Conservation (phyloP, 2,113 vertebrate genomes). For the Pithys albifrons region DNA sequence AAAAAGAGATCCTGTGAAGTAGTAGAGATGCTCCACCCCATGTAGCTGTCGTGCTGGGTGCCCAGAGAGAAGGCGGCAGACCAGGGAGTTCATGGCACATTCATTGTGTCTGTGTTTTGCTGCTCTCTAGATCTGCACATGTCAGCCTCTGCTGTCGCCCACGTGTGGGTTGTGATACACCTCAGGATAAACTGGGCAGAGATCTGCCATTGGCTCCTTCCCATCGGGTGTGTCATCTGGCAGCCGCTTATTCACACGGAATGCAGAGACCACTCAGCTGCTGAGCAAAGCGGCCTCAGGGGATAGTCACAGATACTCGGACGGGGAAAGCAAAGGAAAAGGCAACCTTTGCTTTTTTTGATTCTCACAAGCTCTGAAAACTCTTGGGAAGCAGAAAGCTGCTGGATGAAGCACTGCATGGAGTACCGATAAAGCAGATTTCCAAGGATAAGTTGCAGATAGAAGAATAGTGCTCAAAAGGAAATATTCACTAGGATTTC, state of each 20-base stretch:
- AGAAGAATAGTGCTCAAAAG: background rate
- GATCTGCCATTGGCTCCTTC: conserved; percentile 33
- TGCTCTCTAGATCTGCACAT: background rate
- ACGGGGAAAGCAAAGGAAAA: background rate
- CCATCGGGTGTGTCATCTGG: background rate
- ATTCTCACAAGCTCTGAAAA: background rate
- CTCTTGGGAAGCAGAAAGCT: background rate
- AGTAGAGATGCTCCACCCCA: background rate
- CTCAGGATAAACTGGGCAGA: background rate
- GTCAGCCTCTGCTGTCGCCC: background rate
- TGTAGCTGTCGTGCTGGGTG: background rate
- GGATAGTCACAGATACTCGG: background rate
- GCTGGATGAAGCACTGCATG: background rate
- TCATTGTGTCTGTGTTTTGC: background rate
- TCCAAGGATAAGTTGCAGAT: background rate
- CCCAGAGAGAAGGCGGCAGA: background rate
- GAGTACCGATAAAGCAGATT: background rate
- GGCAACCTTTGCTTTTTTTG: background rate
- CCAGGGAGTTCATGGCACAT: background rate
- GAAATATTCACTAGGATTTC: background rate
- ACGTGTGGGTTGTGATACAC: background rate
- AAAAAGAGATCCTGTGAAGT: background rate
- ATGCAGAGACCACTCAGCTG: conserved; percentile 2
- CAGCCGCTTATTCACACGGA: background rate
- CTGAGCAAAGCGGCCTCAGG: background rate